Evolutionary conservation across 2,888 invertebrate genomes (phyloP).

Genomic region (Lumbricus terrestris): DNA sequence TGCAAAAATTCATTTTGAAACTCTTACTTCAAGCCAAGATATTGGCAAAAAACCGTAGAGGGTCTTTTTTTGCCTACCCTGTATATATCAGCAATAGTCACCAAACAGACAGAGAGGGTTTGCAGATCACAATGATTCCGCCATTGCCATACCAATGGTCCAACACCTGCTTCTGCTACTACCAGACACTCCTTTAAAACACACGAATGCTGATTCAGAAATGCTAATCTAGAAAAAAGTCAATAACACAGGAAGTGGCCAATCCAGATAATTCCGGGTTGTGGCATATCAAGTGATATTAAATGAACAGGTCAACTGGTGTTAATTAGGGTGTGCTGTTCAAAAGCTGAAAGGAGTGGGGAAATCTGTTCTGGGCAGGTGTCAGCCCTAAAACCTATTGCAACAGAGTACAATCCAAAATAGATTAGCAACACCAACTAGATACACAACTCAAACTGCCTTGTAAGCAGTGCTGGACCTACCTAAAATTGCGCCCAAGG

Average conservation of each 20-base stretch:
- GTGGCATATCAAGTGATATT: not conserved
- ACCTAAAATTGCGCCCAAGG: too few relatives aligned
- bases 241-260: not conserved
- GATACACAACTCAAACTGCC: not conserved
- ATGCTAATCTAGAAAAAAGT: not conserved
- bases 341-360: not conserved
- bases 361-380: constrained; percentile 3
- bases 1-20: too few relatives aligned
- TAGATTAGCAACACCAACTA: not conserved
- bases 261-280: not conserved
- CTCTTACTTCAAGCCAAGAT: too few relatives aligned
- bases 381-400: not conserved
- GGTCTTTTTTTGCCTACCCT: too few relatives aligned
- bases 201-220: not conserved
- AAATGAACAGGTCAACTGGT: not conserved
- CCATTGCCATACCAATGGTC: not conserved
- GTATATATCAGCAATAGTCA: too few relatives aligned
- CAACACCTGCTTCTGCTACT: not conserved
- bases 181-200: not conserved
- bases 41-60: too few relatives aligned
- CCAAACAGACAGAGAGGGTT: too few relatives aligned
- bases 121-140: not conserved
- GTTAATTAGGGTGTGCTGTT: not conserved
- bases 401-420: not conserved
- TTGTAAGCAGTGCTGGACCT: too few relatives aligned